Conservation (phyloP, 2,113 vertebrate species). For the Cavia aperea region DNA sequence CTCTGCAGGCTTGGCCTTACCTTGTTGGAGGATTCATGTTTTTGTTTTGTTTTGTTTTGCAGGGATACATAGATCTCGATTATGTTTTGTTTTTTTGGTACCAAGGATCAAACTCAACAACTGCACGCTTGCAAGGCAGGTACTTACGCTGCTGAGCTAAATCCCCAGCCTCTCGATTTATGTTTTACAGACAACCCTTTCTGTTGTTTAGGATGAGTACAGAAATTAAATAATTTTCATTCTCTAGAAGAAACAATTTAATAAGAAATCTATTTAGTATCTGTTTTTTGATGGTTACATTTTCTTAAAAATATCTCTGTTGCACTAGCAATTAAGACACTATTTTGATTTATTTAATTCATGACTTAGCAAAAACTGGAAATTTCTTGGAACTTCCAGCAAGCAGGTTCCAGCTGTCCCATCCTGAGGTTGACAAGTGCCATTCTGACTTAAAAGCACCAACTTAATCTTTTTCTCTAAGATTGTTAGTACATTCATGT, state of each 20-base stretch:
- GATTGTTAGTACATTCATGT: not conserved
- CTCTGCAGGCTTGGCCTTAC: too few relatives aligned
- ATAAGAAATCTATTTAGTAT: not conserved
- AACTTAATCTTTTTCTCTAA: not conserved
- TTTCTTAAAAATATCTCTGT: not conserved
- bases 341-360: not conserved
- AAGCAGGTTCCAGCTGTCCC: not conserved
- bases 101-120: too few relatives aligned
- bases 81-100: not conserved
- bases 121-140: too few relatives aligned
- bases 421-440: not conserved
- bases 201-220: not conserved
- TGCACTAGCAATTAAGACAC: not conserved
- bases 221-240: slow-evolving; percentile 30
- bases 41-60: not conserved
- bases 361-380: not conserved
- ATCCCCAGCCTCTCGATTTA: too few relatives aligned
- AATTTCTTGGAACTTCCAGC: not conserved
- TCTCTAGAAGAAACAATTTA: not conserved
- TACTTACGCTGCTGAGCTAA: too few relatives aligned
- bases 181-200: not conserved
- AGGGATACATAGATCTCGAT: not conserved
- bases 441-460: not conserved
- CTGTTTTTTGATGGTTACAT: slow-evolving; percentile 8
- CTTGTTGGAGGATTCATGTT: too few relatives aligned